Conservation (phyloP, 2,113 vertebrate species). For the Mormyrus iriodes region DNA sequence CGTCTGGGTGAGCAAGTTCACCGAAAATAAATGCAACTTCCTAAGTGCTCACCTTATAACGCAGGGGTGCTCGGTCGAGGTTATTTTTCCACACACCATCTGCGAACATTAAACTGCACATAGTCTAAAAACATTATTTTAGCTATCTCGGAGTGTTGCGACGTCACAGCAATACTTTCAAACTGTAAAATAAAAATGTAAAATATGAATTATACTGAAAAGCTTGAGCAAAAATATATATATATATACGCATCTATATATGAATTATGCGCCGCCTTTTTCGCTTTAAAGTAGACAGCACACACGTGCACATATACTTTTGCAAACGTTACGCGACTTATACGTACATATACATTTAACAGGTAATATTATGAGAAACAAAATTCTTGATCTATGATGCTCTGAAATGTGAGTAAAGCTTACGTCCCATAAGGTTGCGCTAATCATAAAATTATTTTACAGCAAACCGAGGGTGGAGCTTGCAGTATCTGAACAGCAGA, state of each 20-base stretch:
- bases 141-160: not conserved
- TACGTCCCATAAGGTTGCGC: not conserved
- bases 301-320: too few relatives aligned
- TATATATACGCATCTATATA: too few relatives aligned
- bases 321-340: too few relatives aligned
- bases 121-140: not conserved
- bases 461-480: not conserved
- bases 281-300: too few relatives aligned
- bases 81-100: not conserved
- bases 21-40: not conserved
- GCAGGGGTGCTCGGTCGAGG: not conserved
- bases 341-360: not conserved
- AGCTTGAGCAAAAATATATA: not conserved
- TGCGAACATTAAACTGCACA: not conserved
- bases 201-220: not conserved
- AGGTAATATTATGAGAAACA: not conserved
- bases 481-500: not conserved
- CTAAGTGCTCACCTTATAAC: not conserved
- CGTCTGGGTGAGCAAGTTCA: not conserved
- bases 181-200: too few relatives aligned
- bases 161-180: not conserved
- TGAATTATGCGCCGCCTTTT: not conserved
- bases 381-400: not conserved
- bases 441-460: not conserved
- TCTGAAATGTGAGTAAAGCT: not conserved